Conservation (phyloP, 1,140 invertebrate genomes). For the Caenorhabditis brenneri region DNA sequence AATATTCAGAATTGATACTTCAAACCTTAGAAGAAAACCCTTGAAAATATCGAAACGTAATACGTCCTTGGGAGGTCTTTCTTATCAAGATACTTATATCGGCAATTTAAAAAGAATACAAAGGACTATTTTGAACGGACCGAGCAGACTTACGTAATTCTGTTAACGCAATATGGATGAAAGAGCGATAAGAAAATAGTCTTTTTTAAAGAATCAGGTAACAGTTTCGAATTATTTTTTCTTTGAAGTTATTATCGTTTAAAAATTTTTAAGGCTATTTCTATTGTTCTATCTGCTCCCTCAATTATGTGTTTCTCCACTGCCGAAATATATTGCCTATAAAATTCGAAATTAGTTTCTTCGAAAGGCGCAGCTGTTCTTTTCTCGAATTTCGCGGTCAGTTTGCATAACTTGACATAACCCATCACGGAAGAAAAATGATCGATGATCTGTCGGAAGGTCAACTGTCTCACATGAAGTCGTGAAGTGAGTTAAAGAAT, state of each 20-base stretch:
- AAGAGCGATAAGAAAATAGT: neutral
- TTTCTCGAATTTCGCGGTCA: neutral
- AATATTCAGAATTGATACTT: neutral
- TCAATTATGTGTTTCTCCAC: neutral
- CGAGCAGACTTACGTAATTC: neutral
- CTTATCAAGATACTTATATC: neutral
- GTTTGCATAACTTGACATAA: conserved; percentile 33
- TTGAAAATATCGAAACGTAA: no score
- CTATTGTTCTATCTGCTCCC: neutral
- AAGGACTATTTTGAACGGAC: neutral
- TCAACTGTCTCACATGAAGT: neutral
- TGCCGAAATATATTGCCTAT: no score
- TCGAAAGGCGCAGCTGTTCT: neutral
- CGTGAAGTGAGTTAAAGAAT: neutral
- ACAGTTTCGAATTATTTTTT: no score
- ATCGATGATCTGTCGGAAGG: neutral
- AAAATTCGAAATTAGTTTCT: neutral
- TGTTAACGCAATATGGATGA: neutral
- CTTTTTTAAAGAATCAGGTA: no score
- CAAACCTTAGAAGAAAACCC: neutral
- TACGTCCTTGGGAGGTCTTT: no score
- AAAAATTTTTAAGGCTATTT: no score
- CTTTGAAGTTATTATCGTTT: no score
- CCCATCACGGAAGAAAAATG: conserved; percentile 23
- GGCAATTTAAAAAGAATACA: neutral